phyloP scores from a whole-genome alignment of 2,888 invertebrate genomes.

The Drosophila picticornis region DNA sequence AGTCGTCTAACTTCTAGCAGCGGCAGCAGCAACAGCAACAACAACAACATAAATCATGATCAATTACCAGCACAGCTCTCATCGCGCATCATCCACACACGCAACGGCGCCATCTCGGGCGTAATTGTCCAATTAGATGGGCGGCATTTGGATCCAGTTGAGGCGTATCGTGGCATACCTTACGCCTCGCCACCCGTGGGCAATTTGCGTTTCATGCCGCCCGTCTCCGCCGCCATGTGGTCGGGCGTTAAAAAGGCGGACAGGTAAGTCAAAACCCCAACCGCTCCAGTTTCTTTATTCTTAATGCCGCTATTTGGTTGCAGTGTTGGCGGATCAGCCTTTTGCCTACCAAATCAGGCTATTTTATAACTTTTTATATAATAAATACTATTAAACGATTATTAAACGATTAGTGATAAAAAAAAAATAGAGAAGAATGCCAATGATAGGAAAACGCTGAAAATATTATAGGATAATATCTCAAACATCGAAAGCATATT shows the following conservation, averaged over 20 bases:
- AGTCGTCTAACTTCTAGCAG: slow-evolving; percentile 47
- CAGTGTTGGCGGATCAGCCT: neutral
- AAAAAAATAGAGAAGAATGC: neutral
- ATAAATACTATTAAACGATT: neutral
- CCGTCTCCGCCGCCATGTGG: slow-evolving; percentile 97
- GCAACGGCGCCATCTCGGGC: slow-evolving; percentile 94
- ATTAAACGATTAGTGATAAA: too few species aligned
- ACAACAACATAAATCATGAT: slow-evolving; percentile 82
- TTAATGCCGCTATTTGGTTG: slow-evolving; percentile 11
- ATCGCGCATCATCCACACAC: slow-evolving; percentile 94
- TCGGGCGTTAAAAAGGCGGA: slow-evolving; percentile 95
- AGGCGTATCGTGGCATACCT: slow-evolving; percentile 96
- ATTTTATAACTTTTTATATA: neutral
- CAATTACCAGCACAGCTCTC: slow-evolving; percentile 87
- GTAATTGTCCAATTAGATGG: slow-evolving; percentile 93
- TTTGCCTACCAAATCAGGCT: neutral
- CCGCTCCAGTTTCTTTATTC: slow-evolving; percentile 17
- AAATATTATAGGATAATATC: neutral
- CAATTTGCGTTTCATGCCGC: slow-evolving; percentile 97
- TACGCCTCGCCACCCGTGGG: slow-evolving; percentile 97
- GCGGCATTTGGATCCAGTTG: slow-evolving; percentile 94
- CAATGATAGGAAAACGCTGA: too few species aligned
- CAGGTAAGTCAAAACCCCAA: slow-evolving; percentile 83
- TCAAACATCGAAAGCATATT: neutral
- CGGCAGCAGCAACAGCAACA: slow-evolving; percentile 66